These are phyloP conservation scores for Muraenolepis orangiensis DNA, from an alignment of 2,797 vertebrate genomes.

Conservation along the genomic window DNA sequence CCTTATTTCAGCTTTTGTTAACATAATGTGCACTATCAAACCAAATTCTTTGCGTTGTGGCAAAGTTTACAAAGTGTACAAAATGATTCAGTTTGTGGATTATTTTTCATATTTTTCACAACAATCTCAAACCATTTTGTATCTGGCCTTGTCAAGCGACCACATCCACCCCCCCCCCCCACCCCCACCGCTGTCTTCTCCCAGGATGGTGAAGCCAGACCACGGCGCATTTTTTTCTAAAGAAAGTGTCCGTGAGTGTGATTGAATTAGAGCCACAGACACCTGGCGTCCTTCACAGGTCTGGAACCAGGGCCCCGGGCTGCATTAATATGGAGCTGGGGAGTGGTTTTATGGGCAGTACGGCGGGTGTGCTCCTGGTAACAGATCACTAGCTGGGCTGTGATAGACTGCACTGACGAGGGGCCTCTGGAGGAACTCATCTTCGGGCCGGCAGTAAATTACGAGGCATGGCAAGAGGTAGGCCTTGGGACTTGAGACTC, in stretches of 20 bases:
- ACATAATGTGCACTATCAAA: neutral
- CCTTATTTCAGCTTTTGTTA: neutral
- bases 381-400: slow-evolving; percentile 57
- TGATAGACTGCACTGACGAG: slow-evolving; percentile 62
- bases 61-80: neutral
- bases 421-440: slow-evolving; percentile 63
- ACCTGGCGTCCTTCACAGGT: slow-evolving; percentile 61
- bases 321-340: slow-evolving; percentile 57
- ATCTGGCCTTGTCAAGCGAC: slow-evolving; percentile 35
- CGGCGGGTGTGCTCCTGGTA: slow-evolving; percentile 62
- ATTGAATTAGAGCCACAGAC: slow-evolving; percentile 65
- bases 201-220: slow-evolving; percentile 45
- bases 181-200: slow-evolving; percentile 17
- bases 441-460: slow-evolving; percentile 67
- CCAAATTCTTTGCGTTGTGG: neutral
- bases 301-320: slow-evolving; percentile 27
- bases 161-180: too few relatives aligned
- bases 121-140: neutral
- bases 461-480: slow-evolving; percentile 42
- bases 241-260: slow-evolving; percentile 43
- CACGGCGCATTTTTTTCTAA: neutral
- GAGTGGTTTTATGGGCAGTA: slow-evolving; percentile 68
- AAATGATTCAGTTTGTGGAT: neutral
- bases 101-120: neutral
- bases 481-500: slow-evolving; percentile 46